Percentiles rank a stretch among this genome's conserved stretches.
phyloP scores from a whole-genome alignment of 2,113 vertebrate genomes.

The Phyllopteryx taeniolatus region DNA sequence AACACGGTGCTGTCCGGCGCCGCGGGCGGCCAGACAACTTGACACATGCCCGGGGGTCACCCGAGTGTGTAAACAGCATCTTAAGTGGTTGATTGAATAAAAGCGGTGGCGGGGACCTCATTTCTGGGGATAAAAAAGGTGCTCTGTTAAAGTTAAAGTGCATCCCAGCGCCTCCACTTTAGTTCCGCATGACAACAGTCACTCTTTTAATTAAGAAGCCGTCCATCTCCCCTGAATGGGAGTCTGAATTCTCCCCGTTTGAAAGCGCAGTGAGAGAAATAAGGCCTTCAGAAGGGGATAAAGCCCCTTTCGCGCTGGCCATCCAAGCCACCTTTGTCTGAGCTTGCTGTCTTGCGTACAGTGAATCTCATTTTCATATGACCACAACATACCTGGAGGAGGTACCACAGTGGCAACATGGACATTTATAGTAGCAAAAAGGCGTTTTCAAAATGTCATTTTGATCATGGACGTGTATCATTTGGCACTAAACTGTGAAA shows the following conservation, averaged over 20 bases:
- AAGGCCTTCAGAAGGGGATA: background rate
- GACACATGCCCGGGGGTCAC: slow-evolving; percentile 5
- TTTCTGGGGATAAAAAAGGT: slow-evolving; percentile 23
- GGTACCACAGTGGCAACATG: too few relatives aligned
- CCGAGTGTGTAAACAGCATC: slow-evolving; percentile 31
- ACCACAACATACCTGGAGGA: too few relatives aligned
- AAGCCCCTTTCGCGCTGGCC: background rate
- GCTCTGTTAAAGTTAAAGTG: slow-evolving; percentile 5
- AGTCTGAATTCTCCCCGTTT: background rate
- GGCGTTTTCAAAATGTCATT: too few relatives aligned
- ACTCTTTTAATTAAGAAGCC: slow-evolving; percentile 3
- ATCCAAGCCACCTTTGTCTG: background rate
- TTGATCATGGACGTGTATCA: too few relatives aligned
- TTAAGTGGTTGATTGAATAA: slow-evolving; percentile 14
- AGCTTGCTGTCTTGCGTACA: too few relatives aligned
- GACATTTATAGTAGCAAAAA: too few relatives aligned
- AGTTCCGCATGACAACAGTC: slow-evolving; percentile 5
- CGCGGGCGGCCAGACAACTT: slow-evolving; percentile 20
- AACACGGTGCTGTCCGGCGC: slow-evolving; percentile 18
- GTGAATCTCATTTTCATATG: too few relatives aligned
- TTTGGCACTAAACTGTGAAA: too few relatives aligned
- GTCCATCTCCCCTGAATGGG: background rate
- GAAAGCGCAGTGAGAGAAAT: background rate
- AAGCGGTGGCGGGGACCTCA: background rate
- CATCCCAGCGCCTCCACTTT: background rate